Evolutionary conservation across 2,797 vertebrate genomes (phyloP).

Genomic region (Carapus acus): DNA sequence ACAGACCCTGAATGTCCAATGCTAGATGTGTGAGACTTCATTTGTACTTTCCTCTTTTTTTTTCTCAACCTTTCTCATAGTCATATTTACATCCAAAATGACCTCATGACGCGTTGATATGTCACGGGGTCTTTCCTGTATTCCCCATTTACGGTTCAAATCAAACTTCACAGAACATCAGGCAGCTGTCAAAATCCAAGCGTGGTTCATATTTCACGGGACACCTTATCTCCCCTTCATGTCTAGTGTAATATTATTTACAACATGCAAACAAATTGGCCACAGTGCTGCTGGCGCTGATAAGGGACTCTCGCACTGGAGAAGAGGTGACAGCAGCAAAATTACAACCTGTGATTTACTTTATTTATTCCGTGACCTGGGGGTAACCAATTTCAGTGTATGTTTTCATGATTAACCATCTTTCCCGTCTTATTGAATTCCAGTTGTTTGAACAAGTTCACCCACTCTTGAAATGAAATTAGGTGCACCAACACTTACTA

Average conservation of each 20-base stretch:
- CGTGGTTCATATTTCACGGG: conserved; percentile 56
- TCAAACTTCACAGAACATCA: conserved; percentile 45
- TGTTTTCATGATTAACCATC: conserved; percentile 47
- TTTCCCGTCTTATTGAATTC: conserved; percentile 46
- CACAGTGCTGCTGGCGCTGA: conserved; percentile 45
- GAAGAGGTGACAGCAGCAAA: conserved; percentile 62
- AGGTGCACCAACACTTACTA: too few species aligned
- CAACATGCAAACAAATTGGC: conserved; percentile 63
- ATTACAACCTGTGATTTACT: conserved; percentile 67
- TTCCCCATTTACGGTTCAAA: conserved; percentile 36
- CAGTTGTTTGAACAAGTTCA: conserved; percentile 30
- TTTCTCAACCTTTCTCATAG: too few species aligned
- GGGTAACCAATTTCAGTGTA: conserved; percentile 49
- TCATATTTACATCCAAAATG: too few species aligned
- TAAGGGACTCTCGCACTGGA: conserved; percentile 54
- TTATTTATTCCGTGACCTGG: conserved; percentile 63
- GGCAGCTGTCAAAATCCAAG: conserved; percentile 56
- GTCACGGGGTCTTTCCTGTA: too few species aligned
- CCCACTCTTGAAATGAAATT: conserved; percentile 37
- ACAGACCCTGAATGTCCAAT: conserved; percentile 37
- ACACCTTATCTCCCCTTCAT: conserved; percentile 61
- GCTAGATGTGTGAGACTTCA: conserved; percentile 21
- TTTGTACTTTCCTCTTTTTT: too few species aligned
- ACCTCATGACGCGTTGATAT: too few species aligned
- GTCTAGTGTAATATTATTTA: conserved; percentile 65